Evolutionary conservation across 1,140 invertebrate species (phyloP).

Genomic region (Conopomorpha cramerella): DNA sequence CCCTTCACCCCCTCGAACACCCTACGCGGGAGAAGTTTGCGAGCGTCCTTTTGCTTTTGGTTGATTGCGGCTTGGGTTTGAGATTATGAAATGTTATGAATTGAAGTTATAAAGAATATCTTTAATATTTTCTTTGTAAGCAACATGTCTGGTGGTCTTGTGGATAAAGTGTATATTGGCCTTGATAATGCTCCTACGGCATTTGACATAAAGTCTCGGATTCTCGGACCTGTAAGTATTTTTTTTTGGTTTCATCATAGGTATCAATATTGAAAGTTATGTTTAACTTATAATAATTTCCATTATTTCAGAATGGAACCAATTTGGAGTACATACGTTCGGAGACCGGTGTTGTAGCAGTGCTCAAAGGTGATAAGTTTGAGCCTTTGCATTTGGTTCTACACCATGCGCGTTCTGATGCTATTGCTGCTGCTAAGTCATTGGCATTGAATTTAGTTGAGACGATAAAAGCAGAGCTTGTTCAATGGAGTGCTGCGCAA

Average conservation of each 20-base stretch:
- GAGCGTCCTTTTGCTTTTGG: no score
- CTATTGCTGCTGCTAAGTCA: conserved; percentile 74
- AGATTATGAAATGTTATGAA: no score
- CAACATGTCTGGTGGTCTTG: conserved; percentile 49
- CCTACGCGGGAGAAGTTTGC: no score
- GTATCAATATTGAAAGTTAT: no score
- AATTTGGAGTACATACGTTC: conserved; percentile 78
- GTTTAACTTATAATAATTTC: neutral
- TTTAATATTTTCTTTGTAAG: no score
- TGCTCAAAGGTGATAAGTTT: conserved; percentile 74
- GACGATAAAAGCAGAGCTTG: conserved; percentile 78
- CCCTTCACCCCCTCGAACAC: no score
- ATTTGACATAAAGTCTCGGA: conserved; percentile 76
- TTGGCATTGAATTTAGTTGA: conserved; percentile 79
- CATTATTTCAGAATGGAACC: conserved; percentile 62
- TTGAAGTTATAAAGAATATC: no score
- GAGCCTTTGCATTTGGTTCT: conserved; percentile 81
- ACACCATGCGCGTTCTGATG: conserved; percentile 72
- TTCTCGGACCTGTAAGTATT: conserved; percentile 64
- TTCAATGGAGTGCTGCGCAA: conserved; percentile 59
- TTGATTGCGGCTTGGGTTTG: no score
- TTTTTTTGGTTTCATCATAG: no score
- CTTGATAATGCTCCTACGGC: conserved; percentile 76
- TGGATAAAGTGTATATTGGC: conserved; percentile 78
- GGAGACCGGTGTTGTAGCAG: conserved; percentile 77